Conservation (phyloP, 2,113 vertebrate species). For the Empidonax alnorum region DNA sequence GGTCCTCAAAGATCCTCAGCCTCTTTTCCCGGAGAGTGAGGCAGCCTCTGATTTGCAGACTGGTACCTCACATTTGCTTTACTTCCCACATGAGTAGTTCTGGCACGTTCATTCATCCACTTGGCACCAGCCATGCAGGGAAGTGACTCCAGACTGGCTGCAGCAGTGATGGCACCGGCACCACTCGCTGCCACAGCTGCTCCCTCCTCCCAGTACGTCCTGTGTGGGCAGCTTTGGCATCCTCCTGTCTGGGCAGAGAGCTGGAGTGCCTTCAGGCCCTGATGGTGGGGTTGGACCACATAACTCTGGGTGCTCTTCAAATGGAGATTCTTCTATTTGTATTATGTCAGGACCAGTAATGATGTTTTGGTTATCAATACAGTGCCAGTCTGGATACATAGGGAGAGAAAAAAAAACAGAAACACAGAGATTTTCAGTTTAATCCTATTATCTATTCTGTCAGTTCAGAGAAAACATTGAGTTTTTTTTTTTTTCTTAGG, state of each 20-base stretch:
- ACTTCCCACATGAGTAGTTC: background rate
- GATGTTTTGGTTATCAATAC: background rate
- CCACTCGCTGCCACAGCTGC: fast-evolving
- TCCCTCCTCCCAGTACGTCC: fast-evolving
- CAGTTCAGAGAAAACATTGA: background rate
- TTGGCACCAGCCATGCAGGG: fast-evolving
- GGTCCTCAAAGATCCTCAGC: fast-evolving
- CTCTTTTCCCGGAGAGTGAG: background rate
- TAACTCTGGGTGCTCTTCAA: background rate
- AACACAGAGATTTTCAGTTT: background rate
- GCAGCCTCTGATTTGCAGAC: background rate
- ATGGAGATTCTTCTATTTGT: fast-evolving
- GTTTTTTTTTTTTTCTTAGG: background rate
- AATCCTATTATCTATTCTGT: background rate
- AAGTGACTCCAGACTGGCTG: background rate
- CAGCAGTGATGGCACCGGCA: fast-evolving
- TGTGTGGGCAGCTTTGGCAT: fast-evolving
- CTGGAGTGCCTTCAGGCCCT: fast-evolving
- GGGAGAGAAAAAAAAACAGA: background rate
- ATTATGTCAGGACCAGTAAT: background rate
- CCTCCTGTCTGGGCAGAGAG: background rate
- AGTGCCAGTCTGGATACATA: background rate
- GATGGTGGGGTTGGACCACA: background rate
- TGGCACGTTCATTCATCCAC: fast-evolving
- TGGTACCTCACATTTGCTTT: background rate